Conservation (phyloP, 2,888 invertebrate genomes). For the Trissoscelio sp. region DNA sequence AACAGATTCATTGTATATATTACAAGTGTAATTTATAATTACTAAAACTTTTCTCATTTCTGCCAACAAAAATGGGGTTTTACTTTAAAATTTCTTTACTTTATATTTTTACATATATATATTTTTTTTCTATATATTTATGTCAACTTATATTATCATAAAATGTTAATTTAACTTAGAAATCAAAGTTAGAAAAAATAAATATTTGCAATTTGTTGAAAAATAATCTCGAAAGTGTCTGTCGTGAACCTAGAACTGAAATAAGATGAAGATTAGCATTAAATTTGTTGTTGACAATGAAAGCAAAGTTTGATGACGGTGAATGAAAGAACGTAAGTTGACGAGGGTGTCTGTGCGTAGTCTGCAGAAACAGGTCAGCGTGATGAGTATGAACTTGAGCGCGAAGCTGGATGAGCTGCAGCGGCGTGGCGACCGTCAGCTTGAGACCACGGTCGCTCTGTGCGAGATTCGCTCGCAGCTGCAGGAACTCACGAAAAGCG, state of each 20-base stretch:
- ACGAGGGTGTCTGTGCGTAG: slow-evolving; percentile 84
- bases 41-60: too few species aligned
- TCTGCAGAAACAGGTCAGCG: slow-evolving; percentile 98
- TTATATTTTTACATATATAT: too few species aligned
- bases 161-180: neutral
- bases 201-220: slow-evolving; percentile 44
- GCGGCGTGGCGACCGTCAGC: slow-evolving; percentile 92
- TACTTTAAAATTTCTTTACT: too few species aligned
- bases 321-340: slow-evolving; percentile 47
- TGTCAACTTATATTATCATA: too few species aligned
- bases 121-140: too few species aligned
- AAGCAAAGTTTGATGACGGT: slow-evolving; percentile 37
- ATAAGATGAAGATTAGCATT: slow-evolving; percentile 33
- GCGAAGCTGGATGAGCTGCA: slow-evolving; percentile 97
- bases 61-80: too few species aligned
- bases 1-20: too few species aligned
- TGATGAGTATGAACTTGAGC: slow-evolving; percentile 98
- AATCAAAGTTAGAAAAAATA: neutral
- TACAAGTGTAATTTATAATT: too few species aligned
- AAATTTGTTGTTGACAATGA: slow-evolving; percentile 39
- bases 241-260: slow-evolving; percentile 9
- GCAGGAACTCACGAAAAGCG: slow-evolving; percentile 96
- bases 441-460: slow-evolving; percentile 96
- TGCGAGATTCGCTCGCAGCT: slow-evolving; percentile 96
- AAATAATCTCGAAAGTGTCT: slow-evolving; percentile 45